Evolutionary conservation across 2,888 invertebrate genomes (phyloP).

Genomic region (Siphlonurus alternatus): DNA sequence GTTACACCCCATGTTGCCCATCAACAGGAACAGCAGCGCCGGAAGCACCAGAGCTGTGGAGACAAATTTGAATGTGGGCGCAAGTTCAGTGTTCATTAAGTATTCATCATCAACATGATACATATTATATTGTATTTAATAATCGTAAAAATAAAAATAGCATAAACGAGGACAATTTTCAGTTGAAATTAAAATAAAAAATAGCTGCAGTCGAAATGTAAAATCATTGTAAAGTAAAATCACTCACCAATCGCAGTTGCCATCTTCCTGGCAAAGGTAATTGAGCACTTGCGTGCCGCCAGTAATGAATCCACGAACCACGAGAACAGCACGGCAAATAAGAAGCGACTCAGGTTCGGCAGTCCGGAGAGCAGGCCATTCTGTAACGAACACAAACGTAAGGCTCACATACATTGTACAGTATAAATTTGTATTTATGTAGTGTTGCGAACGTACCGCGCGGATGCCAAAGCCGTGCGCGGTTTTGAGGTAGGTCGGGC

Average conservation of each 20-base stretch:
- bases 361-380: slow-evolving; percentile 7
- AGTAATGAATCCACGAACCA: slow-evolving; percentile 2
- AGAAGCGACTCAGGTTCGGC: slow-evolving; percentile 6
- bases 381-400: neutral
- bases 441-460: slow-evolving; percentile 2
- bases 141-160: neutral
- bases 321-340: slow-evolving; percentile 2
- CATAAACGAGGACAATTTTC: too few species aligned
- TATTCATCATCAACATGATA: neutral
- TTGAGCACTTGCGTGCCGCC: neutral
- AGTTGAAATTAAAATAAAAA: too few species aligned
- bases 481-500: slow-evolving; percentile 7
- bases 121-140: neutral
- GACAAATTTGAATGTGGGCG: too few species aligned
- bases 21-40: slow-evolving; percentile 5
- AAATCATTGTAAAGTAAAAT: too few species aligned
- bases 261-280: slow-evolving; percentile 5
- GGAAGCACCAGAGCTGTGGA: slow-evolving; percentile 4
- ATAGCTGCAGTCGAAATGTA: too few species aligned
- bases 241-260: slow-evolving; percentile 5
- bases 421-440: too few species aligned
- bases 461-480: slow-evolving; percentile 4
- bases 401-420: too few species aligned
- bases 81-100: too few species aligned
- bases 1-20: slow-evolving; percentile 6